Conservation (phyloP, 2,113 vertebrate genomes). For the Halcyon senegalensis region DNA sequence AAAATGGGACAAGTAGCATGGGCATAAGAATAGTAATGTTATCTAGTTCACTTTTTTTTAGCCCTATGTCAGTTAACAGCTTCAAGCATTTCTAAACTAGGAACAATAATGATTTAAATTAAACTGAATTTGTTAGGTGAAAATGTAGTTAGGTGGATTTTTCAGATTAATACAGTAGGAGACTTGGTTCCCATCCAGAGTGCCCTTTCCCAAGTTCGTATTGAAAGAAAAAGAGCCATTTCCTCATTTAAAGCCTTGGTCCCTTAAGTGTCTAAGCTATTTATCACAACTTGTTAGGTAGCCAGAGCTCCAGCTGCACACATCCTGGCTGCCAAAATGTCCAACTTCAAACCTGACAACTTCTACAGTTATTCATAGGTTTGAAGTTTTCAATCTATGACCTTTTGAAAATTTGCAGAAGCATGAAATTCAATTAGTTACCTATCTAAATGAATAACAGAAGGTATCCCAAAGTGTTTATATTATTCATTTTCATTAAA, state of each 20-base stretch:
- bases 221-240: not conserved
- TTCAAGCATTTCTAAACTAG: not conserved
- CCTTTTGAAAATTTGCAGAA: constrained; percentile 7
- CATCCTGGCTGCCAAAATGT: not conserved
- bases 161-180: not conserved
- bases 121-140: not conserved
- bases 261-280: not conserved
- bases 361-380: constrained; percentile 1
- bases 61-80: not conserved
- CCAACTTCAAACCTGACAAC: not conserved
- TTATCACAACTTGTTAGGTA: not conserved
- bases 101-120: not conserved
- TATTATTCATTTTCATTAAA: not conserved
- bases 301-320: not conserved
- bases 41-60: not conserved
- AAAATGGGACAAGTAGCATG: not conserved
- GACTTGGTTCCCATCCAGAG: not conserved
- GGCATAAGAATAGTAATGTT: not conserved
- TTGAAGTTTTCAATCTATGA: constrained; percentile 13
- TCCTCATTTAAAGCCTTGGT: not conserved
- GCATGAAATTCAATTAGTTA: constrained; percentile 23
- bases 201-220: not conserved
- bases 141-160: not conserved
- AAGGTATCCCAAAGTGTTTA: not conserved
- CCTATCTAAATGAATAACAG: constrained; percentile 1